Base-by-base conservation (phyloP, 2,113 vertebrate genomes). In the Orycteropus afer region DNA sequence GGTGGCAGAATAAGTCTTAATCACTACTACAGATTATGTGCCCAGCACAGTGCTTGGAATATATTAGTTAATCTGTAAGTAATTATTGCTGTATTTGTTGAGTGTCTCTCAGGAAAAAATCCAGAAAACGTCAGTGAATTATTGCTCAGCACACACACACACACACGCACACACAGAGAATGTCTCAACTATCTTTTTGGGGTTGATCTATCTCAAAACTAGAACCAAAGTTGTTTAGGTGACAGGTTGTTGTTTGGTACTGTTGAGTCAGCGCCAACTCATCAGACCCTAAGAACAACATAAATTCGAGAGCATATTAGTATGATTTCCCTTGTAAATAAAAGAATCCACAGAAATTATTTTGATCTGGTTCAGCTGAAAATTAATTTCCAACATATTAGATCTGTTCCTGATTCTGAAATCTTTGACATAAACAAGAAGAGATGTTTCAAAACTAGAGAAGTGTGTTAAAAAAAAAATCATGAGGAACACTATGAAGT, bases 331-430 rank as follows among this genome's bases (percentile, higher is more conserved):
- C 59, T 86, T 87, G 15, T 27, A 84, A 97, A 76, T 42, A 67
- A 81, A 81, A 87, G 13, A 67, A 90, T 77, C 90, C 89, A 89
- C 32, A 83, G 40, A 85, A 88, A 85, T 61, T 77, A 81, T 77
- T 91, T 83, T 82, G 78, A 86, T 94, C 51, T 69, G 49, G 11
- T 74, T 59, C 61, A 69, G 29, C 73, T 61, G 88, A 93, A 95
- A 79, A 78, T 92, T 73, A 69, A 81, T 84, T 92, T 93, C 34
- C 37, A 76, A 3, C 22, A 69, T 32, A 27, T 96, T 87, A 88
- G 63, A 91, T 82, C 42, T 78, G 14, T 78, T 88, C 10, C 13
- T 81, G 7, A 5, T 65, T 87, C 17, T 87, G 79, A 94, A 92
- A n/a, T 59, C 34, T 93, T 90, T 85, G 59, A 93, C 34, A 47